A percentile compares a stretch with the other conserved stretches of the same genome.
Conservation (phyloP, 2,888 invertebrate genomes). For the Himalopsyche tibetana region DNA sequence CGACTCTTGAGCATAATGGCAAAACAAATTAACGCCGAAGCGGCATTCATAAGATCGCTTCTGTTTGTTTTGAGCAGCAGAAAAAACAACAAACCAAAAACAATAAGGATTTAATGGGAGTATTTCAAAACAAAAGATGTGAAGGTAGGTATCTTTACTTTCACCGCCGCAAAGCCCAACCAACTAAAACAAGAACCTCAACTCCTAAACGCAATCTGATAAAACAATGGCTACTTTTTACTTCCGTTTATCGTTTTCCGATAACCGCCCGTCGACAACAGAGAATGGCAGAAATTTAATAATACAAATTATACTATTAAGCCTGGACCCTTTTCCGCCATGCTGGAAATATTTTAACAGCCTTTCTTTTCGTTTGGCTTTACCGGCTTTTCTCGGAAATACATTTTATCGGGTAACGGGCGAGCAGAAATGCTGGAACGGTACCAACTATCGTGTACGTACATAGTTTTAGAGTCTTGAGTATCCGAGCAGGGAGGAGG, state of each 20-base stretch:
- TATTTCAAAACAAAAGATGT: conserved; percentile 52
- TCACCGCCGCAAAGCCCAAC: conserved; percentile 28
- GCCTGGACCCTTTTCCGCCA: not conserved
- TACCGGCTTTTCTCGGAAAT: conserved; percentile 9
- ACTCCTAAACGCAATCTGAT: conserved; percentile 32
- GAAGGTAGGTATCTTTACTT: conserved; percentile 18
- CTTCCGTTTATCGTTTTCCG: conserved; percentile 62
- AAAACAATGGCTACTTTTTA: conserved; percentile 54
- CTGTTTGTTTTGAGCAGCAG: not conserved
- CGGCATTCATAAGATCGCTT: conserved; percentile 12
- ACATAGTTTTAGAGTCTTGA: not conserved
- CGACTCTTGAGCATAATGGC: not conserved
- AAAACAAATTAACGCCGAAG: conserved; percentile 6
- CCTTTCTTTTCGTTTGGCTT: not conserved
- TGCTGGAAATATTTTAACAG: conserved; percentile 7
- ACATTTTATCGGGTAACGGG: conserved; percentile 39
- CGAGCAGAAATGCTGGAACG: conserved; percentile 7
- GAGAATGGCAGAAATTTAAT: conserved; percentile 49
- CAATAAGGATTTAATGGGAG: conserved; percentile 55
- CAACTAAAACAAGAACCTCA: conserved; percentile 47
- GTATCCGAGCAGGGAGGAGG: not conserved
- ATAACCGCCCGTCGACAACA: conserved; percentile 58
- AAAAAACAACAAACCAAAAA: conserved; percentile 51
- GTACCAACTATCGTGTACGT: not conserved
- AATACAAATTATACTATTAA: conserved; percentile 48